Conservation (phyloP, 64 coral and sea anemone genomes). For the Dendrophyllia cribrosa region DNA sequence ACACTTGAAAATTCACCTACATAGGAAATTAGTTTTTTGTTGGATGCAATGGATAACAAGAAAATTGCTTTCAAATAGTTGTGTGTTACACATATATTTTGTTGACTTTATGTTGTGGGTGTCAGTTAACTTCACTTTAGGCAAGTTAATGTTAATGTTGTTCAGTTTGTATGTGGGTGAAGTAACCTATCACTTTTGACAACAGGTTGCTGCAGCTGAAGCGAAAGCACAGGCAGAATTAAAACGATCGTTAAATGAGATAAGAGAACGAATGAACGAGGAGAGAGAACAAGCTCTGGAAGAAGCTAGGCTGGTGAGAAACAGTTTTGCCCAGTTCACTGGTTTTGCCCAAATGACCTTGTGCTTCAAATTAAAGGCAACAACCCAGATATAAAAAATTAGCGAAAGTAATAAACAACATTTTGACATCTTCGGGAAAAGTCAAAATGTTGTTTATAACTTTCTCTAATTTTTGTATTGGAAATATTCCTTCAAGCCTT, state of each 20-base stretch:
- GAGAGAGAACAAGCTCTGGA: constrained; percentile 87
- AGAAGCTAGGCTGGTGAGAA: constrained; percentile 86
- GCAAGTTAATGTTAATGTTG: no score
- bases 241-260: constrained; percentile 65
- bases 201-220: constrained; percentile 76
- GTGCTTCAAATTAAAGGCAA: neutral
- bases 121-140: no score
- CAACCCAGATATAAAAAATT: neutral
- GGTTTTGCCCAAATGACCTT: neutral
- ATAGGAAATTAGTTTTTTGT: no score
- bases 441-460: no score
- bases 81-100: no score
- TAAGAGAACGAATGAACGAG: constrained; percentile 84
- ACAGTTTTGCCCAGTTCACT: neutral
- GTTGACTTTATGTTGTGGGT: neutral
- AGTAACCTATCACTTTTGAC: neutral
- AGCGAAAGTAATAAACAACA: no score
- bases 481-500: no score
- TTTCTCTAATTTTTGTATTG: no score
- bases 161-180: neutral
- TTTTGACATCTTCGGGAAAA: no score
- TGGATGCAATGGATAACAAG: no score
- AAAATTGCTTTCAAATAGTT: no score
- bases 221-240: constrained; percentile 62
- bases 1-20: no score